Conservation (phyloP, 2,797 vertebrate species). For the Linurgus olivaceus region DNA sequence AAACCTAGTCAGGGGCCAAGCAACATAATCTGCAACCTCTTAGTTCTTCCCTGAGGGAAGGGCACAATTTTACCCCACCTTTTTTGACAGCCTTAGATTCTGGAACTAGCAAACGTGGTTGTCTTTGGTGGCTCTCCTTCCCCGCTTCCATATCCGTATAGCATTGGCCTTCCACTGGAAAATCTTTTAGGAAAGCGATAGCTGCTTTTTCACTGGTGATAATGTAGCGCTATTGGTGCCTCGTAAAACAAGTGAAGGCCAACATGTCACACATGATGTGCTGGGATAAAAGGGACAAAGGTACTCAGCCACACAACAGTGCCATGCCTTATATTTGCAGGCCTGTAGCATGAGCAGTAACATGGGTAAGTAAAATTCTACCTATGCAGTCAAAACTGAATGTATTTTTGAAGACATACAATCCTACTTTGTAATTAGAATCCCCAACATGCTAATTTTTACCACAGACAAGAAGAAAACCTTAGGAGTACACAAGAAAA, state of each 20-base stretch:
- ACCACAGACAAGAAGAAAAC: slow-evolving; percentile 10
- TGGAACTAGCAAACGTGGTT: not conserved
- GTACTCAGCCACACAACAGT: not conserved
- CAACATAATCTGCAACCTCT: slow-evolving; percentile 26
- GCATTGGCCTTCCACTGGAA: slow-evolving; percentile 10
- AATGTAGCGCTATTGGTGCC: not conserved
- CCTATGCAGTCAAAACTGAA: not conserved
- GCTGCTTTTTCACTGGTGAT: not conserved
- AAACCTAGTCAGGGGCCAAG: not conserved
- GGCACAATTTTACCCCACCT: not conserved
- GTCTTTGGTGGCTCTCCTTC: not conserved
- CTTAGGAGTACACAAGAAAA: not conserved
- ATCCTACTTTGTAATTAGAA: not conserved
- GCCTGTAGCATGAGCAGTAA: not conserved
- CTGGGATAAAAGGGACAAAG: not conserved
- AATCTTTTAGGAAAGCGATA: not conserved
- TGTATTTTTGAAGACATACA: not conserved
- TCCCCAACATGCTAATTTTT: slow-evolving; percentile 4
- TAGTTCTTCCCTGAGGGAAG: slow-evolving; percentile 20
- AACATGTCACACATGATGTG: not conserved
- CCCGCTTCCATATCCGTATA: not conserved
- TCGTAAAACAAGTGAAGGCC: not conserved
- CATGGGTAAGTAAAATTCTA: not conserved
- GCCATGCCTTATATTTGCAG: not conserved
- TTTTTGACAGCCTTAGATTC: not conserved